These are phyloP conservation scores for Cerastis leucographa DNA, from an alignment of 2,888 invertebrate species.

Conservation along the genomic window DNA sequence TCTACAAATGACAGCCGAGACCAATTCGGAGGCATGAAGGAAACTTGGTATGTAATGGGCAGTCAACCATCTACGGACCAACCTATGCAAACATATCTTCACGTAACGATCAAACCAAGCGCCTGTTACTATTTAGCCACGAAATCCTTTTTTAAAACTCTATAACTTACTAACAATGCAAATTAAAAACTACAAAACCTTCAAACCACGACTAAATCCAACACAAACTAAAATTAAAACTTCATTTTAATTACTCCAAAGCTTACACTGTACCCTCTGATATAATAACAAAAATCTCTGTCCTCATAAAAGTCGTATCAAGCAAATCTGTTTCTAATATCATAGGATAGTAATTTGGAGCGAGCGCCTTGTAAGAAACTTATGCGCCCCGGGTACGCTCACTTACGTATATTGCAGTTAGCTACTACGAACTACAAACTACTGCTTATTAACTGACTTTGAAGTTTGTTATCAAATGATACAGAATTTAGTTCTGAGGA, in stretches of 20 bases:
- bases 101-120: too few species aligned
- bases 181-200: not conserved
- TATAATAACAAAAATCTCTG: conserved; percentile 62
- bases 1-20: too few species aligned
- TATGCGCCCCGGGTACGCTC: conserved; percentile 43
- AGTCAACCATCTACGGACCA: too few species aligned
- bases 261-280: conserved; percentile 5
- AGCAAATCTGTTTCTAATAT: conserved; percentile 81
- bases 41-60: too few species aligned
- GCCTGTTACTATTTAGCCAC: too few species aligned
- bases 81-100: too few species aligned
- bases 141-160: too few species aligned
- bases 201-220: not conserved
- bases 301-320: conserved; percentile 76
- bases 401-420: conserved; percentile 65
- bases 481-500: conserved; percentile 25
- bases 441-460: conserved; percentile 41
- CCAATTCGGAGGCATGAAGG: too few species aligned
- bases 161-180: too few species aligned
- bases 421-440: conserved; percentile 38
- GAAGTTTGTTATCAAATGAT: conserved; percentile 38
- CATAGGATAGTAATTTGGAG: conserved; percentile 71
- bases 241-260: conserved; percentile 40
- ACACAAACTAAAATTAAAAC: not conserved
- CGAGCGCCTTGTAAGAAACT: conserved; percentile 61